These are phyloP conservation scores for Gambusia yucatana DNA, from an alignment of 2,797 vertebrate species.

Conservation along the genomic window DNA sequence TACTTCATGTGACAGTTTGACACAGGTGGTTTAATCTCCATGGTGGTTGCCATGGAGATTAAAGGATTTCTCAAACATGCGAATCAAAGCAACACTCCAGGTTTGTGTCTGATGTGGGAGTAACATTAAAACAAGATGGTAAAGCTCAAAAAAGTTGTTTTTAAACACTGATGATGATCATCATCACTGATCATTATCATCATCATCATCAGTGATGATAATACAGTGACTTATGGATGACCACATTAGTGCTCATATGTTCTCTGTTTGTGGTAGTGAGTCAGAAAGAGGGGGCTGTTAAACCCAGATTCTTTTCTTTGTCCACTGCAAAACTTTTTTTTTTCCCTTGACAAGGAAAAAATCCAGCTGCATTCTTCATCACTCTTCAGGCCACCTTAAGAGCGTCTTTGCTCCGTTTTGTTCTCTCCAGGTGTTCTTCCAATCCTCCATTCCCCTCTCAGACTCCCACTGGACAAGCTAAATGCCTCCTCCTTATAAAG, in stretches of 20 bases:
- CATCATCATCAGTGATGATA: neutral
- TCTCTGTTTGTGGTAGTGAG: conserved; percentile 1
- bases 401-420: conserved; percentile 34
- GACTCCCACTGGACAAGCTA: conserved; percentile 51
- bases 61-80: no score
- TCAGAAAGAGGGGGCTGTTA: conserved; percentile 11
- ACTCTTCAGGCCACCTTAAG: conserved; percentile 49
- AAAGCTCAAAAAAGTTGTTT: no score
- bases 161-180: no score
- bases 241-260: neutral
- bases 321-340: conserved; percentile 25
- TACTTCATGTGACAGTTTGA: neutral
- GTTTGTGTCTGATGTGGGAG: no score
- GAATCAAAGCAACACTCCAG: no score
- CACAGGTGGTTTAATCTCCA: no score
- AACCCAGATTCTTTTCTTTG: conserved; percentile 11
- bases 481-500: conserved; percentile 36
- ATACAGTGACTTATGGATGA: neutral
- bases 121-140: no score
- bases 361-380: conserved; percentile 21
- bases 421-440: conserved; percentile 54
- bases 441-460: conserved; percentile 47
- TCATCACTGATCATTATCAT: neutral
- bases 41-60: no score
- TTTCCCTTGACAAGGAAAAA: neutral